Evolutionary conservation across 2,113 vertebrate genomes (phyloP), one percentile per base, ranked within the genome.

Genomic region (Numenius arquata): DNA sequence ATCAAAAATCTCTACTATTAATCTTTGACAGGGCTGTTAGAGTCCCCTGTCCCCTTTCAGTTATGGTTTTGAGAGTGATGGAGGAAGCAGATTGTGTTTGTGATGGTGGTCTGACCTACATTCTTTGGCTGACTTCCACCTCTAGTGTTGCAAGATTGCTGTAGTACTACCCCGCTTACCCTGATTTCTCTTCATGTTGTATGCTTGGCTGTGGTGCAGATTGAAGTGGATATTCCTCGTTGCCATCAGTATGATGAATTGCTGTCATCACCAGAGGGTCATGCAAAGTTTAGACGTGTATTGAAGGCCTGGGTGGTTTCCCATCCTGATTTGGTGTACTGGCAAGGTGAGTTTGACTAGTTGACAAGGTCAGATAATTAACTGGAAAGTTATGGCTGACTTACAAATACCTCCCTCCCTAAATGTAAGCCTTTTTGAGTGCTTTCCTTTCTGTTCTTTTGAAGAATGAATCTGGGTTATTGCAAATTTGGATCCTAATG

Each of bases 261-360:
- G 70, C 97, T 99, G 94, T 99, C 99, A 22, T 99, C 98, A 88
- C 96, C 99, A 96, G 99, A 99, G 97, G 99, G 99, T 79, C 99
- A 99, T 93, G 98, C 98, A 75, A 99, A 99, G 97, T 99, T 99
- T 96, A 98, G 99, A 36, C 98, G 99, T 59, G 99, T 99, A 26
- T 90, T 99, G 91, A 99, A 99, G 97, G 99, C 99, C 62, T 99
- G 99, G 99, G 99, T 99, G 29, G 99, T 99, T 80, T 99, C 99
- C 43, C 99, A 99, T 97, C 99, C 99, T 71, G 98, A 99, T 96
- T 98, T 99, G 88, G 99, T 99, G 50, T 99, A 99, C 95, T 99
- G 99, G 99, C 99, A 99, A 98, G 99, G 99, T 99, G 94, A 97
- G 97, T 83, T 61, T 96, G 50, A 59, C 52, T 58, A n/a, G 5